phyloP scores from a whole-genome alignment of 2,113 vertebrate genomes.

The Hyaena hyaena region DNA sequence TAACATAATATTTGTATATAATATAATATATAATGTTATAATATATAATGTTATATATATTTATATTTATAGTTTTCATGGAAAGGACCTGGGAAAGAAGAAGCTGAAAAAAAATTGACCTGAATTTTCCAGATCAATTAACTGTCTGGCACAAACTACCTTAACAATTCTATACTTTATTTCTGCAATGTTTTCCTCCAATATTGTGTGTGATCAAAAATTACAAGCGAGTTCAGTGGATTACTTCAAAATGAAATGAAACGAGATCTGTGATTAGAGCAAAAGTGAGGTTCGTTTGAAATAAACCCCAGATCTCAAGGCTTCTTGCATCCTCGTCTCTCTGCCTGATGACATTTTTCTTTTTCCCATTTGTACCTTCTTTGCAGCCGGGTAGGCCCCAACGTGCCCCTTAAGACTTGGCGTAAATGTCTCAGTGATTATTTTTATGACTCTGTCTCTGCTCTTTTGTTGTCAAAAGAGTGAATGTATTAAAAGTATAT shows the following conservation, averaged over 20 bases:
- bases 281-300: conserved; percentile 25
- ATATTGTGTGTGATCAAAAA: neutral
- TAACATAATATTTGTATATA: neutral
- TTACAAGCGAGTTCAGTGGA: neutral
- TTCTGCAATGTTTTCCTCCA: neutral
- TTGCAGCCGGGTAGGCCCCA: neutral
- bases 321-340: neutral
- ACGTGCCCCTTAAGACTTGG: neutral
- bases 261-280: neutral
- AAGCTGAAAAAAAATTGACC: neutral
- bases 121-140: neutral
- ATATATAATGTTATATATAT: no score
- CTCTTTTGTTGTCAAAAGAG: neutral
- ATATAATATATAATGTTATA: neutral
- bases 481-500: neutral
- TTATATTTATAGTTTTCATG: neutral
- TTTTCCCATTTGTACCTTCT: neutral
- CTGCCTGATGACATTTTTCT: neutral
- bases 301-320: neutral
- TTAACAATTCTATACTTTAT: neutral
- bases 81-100: neutral
- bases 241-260: conserved; percentile 11
- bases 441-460: neutral
- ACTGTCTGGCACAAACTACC: neutral
- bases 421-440: neutral